A percentile compares a stretch with the other conserved stretches of the same genome.
Evolutionary conservation across 2,113 vertebrate species (phyloP).

Genomic region (Naja naja): DNA sequence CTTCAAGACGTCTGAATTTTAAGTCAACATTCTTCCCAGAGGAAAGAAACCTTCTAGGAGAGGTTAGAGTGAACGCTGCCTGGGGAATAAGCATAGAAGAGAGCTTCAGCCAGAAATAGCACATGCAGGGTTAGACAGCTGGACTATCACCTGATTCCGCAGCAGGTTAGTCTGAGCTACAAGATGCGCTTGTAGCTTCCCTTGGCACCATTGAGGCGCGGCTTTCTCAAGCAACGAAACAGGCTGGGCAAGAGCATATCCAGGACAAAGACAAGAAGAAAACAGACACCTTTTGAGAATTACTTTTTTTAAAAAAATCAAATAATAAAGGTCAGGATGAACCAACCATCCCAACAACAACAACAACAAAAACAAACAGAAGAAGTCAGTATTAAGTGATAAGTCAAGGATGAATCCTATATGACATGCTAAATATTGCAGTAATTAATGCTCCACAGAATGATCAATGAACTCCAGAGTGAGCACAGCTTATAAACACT

Average conservation of each 20-base stretch:
- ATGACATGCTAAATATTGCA: conserved; percentile 63
- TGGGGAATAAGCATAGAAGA: conserved; percentile 40
- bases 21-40: not conserved
- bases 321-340: conserved; percentile 49
- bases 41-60: not conserved
- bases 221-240: conserved; percentile 97
- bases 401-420: conserved; percentile 56
- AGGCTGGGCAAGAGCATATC: conserved; percentile 76
- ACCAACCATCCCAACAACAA: conserved; percentile 19
- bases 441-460: conserved; percentile 54
- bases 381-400: conserved; percentile 38
- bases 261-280: conserved; percentile 46
- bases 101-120: conserved; percentile 60
- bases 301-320: conserved; percentile 23
- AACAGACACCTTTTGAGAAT: conserved; percentile 45
- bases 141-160: conserved; percentile 93
- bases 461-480: conserved; percentile 35
- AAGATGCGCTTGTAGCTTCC: conserved; percentile 96
- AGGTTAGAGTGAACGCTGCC: conserved; percentile 55
- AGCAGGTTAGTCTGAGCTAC: conserved; percentile 98
- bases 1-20: not conserved
- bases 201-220: conserved; percentile 97
- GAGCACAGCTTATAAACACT: conserved; percentile 53
- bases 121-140: conserved; percentile 73
- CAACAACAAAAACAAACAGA: conserved; percentile 29